A percentile compares a stretch with the other conserved stretches of the same genome.
phyloP scores from a whole-genome alignment of 2,888 invertebrate species.

The Hypomecis punctinalis region DNA sequence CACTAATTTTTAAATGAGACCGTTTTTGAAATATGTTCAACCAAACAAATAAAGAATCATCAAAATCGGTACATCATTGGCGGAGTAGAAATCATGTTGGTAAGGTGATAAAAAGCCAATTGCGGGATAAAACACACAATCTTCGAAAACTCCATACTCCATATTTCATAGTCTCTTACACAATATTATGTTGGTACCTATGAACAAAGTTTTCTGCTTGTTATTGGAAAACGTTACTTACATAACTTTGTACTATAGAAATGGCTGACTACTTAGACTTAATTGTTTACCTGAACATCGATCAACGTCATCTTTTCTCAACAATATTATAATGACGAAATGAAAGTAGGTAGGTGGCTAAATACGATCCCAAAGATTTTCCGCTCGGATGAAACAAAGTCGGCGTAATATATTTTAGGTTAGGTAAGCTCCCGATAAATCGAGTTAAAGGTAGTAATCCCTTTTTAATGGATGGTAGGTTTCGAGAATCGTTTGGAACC shows the following conservation, averaged over 20 bases:
- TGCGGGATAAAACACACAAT: no score
- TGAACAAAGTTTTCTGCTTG: background rate
- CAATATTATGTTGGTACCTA: no score
- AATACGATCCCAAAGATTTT: background rate
- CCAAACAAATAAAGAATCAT: no score
- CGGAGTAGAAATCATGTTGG: no score
- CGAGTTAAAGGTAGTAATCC: constrained; percentile 15
- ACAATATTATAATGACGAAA: background rate
- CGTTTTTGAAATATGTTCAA: no score
- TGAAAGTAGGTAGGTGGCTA: background rate
- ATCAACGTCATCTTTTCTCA: background rate
- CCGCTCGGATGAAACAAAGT: constrained; percentile 7
- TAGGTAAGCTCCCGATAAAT: constrained; percentile 20
- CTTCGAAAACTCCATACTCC: no score
- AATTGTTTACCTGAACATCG: constrained; percentile 13
- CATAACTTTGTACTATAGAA: no score
- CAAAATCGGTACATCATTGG: no score
- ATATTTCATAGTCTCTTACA: no score
- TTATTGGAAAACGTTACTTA: background rate
- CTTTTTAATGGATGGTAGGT: constrained; percentile 25
- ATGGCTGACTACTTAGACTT: background rate
- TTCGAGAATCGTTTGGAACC: constrained; percentile 11
- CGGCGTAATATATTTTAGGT: constrained; percentile 19
- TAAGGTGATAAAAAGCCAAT: no score
- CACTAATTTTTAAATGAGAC: no score